Evolutionary conservation across 1,140 invertebrate species (phyloP), one percentile per base, ranked within the genome.

Genomic region (Ladona fulva): DNA sequence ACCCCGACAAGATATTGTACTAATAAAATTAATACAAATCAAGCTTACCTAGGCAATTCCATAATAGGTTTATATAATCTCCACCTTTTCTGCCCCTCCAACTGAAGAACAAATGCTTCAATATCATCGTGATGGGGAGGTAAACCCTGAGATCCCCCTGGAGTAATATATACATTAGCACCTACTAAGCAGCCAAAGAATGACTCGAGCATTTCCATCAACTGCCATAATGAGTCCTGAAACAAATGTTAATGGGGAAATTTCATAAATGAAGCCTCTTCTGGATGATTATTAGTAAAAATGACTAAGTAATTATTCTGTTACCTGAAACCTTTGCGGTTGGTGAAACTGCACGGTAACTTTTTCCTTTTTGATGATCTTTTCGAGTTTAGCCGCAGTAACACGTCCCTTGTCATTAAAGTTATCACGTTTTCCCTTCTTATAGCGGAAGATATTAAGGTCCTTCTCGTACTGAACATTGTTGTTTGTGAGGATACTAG

Each of bases 61-160:
- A 78, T 37, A 6, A 37, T 85, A 25, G 96, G 94, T 80, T 89
- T 89, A 83, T 99, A 99, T 6, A 99, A 84, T 81, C 91, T 92
- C 97, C 97, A 99, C 79, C 92, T 89, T 86, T 99, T 99, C 81
- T 92, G 92, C 0, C 98, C 98, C 87, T 99, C 97, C 10, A 98
- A 84, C 87, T 99, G 98, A 66, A 99, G 83, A 77, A 99, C 91
- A 85, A 99, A 99, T 16, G 97, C 97, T 87, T 99, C 98, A 81
- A 99, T 99, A 82, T 99, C 97, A 87, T 99, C 97, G 85, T 93
- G 99, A 86, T 99, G 97, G 0, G 97, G 97, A 1, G 97, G 97
- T 89, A 99, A 99, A 0, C 97, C 97, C 89, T 99, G 97, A 81
- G 93, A 94, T 78, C 93, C 92, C 10, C 96, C 92, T n/a, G 97